Conservation (phyloP, 2,888 invertebrate genomes). For the Labia minor region DNA sequence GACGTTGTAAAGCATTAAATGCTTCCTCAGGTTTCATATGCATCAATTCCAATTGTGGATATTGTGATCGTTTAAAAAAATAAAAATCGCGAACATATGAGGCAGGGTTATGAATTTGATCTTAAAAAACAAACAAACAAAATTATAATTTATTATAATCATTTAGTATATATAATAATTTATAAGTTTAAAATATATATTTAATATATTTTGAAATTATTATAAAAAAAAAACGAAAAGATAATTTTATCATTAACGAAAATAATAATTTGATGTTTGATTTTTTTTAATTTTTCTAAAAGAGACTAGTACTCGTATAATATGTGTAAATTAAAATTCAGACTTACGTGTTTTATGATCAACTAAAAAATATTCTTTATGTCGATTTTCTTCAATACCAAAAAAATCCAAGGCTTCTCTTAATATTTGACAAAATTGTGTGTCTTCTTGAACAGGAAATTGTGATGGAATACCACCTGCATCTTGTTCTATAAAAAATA, state of each 20-base stretch:
- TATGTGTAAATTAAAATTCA: too few relatives aligned
- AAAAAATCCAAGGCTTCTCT: constrained; percentile 94
- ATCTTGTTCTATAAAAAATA: constrained; percentile 53
- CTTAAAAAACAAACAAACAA: constrained; percentile 41
- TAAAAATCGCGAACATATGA: constrained; percentile 92
- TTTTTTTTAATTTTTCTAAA: too few relatives aligned
- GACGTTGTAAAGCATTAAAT: constrained; percentile 75
- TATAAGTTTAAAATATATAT: background rate
- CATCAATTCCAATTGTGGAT: constrained; percentile 89
- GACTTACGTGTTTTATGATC: constrained; percentile 93
- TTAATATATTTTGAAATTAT: too few relatives aligned
- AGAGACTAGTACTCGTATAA: too few relatives aligned
- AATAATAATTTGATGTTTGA: too few relatives aligned
- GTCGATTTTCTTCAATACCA: constrained; percentile 81
- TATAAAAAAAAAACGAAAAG: background rate
- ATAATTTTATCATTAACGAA: background rate
- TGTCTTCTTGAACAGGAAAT: constrained; percentile 96
- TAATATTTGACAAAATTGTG: constrained; percentile 88
- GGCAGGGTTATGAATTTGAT: constrained; percentile 90
- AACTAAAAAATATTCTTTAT: constrained; percentile 86
- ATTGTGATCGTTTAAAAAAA: constrained; percentile 92
- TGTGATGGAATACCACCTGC: constrained; percentile 95
- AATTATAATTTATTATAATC: background rate
- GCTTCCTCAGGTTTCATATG: constrained; percentile 89
- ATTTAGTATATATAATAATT: background rate